These are phyloP conservation scores for human DNA, from an alignment of 2,113 vertebrate genomes.

Conservation along the genomic window DNA sequence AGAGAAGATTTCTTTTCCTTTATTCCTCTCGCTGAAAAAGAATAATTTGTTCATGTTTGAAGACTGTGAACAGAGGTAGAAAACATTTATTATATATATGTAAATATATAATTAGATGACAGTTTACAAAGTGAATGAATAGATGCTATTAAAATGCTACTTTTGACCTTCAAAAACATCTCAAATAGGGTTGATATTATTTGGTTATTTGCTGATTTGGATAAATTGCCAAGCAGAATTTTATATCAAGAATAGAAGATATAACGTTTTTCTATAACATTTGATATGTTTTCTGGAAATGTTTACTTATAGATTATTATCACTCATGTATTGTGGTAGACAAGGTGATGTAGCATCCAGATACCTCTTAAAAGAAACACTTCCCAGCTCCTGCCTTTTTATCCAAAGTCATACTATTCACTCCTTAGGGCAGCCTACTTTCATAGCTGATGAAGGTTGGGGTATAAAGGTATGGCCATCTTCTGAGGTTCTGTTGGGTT, in stretches of 20 bases:
- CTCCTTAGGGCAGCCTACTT: neutral
- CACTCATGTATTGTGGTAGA: neutral
- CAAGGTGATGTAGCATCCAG: neutral
- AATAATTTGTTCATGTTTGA: neutral
- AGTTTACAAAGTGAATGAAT: neutral
- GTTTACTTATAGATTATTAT: neutral
- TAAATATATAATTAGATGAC: constrained; percentile 1
- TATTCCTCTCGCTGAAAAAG: neutral
- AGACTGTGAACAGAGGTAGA: neutral
- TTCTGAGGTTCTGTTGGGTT: neutral
- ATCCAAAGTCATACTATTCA: neutral
- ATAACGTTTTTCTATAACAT: neutral
- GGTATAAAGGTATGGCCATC: neutral
- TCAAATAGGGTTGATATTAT: neutral
- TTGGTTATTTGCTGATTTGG: neutral
- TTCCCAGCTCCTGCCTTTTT: neutral
- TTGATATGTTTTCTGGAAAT: neutral
- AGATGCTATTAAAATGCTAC: constrained; percentile 4
- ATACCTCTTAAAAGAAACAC: neutral
- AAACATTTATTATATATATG: neutral
- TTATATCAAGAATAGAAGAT: neutral
- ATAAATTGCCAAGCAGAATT: neutral
- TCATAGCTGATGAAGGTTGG: neutral
- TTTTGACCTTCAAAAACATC: neutral
- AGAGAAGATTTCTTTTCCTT: neutral